Conservation (phyloP, 2,113 vertebrate genomes). For the Vicugna pacos region DNA sequence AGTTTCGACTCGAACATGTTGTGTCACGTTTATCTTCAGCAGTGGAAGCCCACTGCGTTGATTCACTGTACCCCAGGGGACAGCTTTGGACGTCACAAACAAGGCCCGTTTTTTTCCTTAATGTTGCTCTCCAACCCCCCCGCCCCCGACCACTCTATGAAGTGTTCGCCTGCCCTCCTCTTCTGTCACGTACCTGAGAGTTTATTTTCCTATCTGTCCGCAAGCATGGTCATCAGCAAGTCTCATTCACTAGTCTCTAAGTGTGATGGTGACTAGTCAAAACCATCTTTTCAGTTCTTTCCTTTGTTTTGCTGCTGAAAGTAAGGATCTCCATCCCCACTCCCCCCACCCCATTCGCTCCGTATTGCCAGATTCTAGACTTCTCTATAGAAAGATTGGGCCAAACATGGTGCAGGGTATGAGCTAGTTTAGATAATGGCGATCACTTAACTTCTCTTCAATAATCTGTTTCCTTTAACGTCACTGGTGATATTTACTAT, state of each 20-base stretch:
- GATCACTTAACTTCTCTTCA: background rate
- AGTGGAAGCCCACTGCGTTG: background rate
- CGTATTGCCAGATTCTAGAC: background rate
- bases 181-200: background rate
- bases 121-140: background rate
- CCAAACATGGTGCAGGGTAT: background rate
- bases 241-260: background rate
- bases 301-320: background rate
- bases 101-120: background rate
- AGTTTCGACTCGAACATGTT: background rate
- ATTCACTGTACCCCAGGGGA: background rate
- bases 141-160: background rate
- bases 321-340: background rate
- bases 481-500: background rate
- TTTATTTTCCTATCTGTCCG: background rate
- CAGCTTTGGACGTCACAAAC: background rate
- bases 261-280: background rate
- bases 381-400: background rate
- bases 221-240: background rate
- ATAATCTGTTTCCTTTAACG: background rate
- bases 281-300: background rate
- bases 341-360: fast-evolving
- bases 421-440: background rate
- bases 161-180: background rate
- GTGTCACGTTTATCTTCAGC: background rate